phyloP scores from a whole-genome alignment of 2,888 invertebrate genomes.

The Beris chalybata region DNA sequence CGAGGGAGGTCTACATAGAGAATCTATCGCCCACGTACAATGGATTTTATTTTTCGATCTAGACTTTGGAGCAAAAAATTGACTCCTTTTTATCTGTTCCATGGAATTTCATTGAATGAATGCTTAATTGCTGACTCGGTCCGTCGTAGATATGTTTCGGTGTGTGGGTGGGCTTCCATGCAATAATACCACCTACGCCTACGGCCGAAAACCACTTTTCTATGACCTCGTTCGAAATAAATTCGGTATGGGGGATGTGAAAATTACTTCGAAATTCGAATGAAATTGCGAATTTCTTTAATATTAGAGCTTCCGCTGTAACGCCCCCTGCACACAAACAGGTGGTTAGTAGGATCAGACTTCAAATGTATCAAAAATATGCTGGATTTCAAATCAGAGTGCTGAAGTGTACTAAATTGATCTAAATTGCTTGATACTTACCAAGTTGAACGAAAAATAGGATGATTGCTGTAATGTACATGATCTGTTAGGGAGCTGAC shows the following conservation, averaged over 20 bases:
- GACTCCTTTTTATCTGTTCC: not conserved
- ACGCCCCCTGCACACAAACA: conserved; percentile 22
- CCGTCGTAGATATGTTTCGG: too few relatives aligned
- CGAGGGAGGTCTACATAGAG: conserved; percentile 10
- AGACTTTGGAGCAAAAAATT: conserved; percentile 2
- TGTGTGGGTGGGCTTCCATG: not conserved
- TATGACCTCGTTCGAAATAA: conserved; percentile 10
- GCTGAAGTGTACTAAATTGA: not conserved
- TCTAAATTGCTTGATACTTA: conserved; percentile 26
- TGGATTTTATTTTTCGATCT: conserved; percentile 9
- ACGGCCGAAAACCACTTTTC: conserved; percentile 8
- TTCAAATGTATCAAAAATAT: not conserved
- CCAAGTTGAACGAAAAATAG: conserved; percentile 38
- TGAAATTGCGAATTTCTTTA: not conserved
- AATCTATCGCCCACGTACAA: conserved; percentile 34
- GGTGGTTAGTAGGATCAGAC: conserved; percentile 9
- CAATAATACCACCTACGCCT: conserved; percentile 10
- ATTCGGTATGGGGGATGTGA: conserved; percentile 7
- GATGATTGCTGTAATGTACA: conserved; percentile 36
- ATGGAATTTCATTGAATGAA: conserved; percentile 20
- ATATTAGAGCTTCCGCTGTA: not conserved
- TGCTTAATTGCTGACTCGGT: conserved; percentile 23
- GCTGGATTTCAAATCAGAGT: not conserved
- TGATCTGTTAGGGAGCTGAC: conserved; percentile 33
- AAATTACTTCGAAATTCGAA: not conserved